Evolutionary conservation across 2,797 vertebrate species (phyloP).

Genomic region (Dromococcyx pavoninus): DNA sequence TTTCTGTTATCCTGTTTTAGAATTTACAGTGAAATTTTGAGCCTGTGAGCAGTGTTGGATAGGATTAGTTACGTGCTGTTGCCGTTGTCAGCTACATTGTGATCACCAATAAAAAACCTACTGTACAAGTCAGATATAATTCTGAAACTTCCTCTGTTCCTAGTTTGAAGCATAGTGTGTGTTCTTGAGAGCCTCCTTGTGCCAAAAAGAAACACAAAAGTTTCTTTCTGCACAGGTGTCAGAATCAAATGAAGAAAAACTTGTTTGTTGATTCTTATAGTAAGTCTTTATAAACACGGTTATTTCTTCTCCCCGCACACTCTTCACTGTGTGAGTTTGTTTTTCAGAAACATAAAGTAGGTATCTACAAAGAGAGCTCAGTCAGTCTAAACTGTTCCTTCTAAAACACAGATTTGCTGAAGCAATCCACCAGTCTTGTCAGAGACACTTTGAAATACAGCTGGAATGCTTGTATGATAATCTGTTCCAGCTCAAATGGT

Average conservation of each 20-base stretch:
- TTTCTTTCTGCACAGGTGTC: slow-evolving; percentile 45
- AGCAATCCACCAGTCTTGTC: neutral
- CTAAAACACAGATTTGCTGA: neutral
- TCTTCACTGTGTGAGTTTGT: neutral
- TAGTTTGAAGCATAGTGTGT: neutral
- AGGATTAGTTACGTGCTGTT: neutral
- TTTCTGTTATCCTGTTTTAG: neutral
- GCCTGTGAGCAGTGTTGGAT: neutral
- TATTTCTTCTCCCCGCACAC: neutral
- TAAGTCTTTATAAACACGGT: neutral
- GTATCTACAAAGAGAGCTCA: neutral
- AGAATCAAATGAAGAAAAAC: slow-evolving; percentile 48
- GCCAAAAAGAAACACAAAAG: neutral
- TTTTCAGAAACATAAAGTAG: neutral
- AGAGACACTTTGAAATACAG: neutral
- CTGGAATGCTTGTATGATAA: neutral
- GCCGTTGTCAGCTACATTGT: neutral
- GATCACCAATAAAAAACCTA: neutral
- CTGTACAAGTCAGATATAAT: neutral
- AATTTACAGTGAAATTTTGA: neutral
- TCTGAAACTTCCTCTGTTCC: neutral
- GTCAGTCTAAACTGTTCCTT: neutral
- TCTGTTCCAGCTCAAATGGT: neutral
- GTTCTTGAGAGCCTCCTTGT: neutral
- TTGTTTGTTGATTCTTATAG: slow-evolving; percentile 54